Evolutionary conservation across 2,888 invertebrate genomes (phyloP).

Genomic region (Macrosiphum euphorbiae): DNA sequence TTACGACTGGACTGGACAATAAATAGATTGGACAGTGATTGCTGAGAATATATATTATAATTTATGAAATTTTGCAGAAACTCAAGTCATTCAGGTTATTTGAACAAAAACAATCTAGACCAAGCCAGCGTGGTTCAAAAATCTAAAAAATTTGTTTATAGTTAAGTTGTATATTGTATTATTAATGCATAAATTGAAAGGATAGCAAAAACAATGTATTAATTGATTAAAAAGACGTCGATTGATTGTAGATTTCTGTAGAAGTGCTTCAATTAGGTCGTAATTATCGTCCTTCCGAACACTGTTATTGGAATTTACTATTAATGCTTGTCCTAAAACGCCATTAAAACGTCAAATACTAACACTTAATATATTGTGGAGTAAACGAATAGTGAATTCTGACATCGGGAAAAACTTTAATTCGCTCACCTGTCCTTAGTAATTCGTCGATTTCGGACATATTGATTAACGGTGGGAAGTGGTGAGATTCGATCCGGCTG

Average conservation of each 20-base stretch:
- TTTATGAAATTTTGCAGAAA: background rate
- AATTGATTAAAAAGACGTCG: background rate
- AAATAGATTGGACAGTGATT: background rate
- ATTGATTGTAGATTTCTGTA: too few species aligned
- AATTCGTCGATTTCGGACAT: background rate
- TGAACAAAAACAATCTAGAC: background rate
- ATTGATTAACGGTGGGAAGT: background rate
- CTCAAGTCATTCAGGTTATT: background rate
- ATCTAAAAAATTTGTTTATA: too few species aligned
- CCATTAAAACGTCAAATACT: background rate
- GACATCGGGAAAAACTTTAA: background rate
- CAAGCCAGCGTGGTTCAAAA: background rate
- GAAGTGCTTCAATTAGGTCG: background rate
- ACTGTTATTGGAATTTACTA: conserved; percentile 4
- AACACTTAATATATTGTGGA: too few species aligned
- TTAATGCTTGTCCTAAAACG: conserved; percentile 22
- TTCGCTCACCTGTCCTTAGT: background rate
- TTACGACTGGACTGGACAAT: background rate
- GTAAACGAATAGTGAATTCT: background rate
- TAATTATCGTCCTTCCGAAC: background rate
- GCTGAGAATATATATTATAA: background rate
- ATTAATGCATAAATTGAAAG: too few species aligned
- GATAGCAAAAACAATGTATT: background rate
- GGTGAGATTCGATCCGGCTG: background rate
- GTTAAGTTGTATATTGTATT: too few species aligned